Conservation (phyloP, 2,797 vertebrate genomes). For the Leucoraja ocellata region DNA sequence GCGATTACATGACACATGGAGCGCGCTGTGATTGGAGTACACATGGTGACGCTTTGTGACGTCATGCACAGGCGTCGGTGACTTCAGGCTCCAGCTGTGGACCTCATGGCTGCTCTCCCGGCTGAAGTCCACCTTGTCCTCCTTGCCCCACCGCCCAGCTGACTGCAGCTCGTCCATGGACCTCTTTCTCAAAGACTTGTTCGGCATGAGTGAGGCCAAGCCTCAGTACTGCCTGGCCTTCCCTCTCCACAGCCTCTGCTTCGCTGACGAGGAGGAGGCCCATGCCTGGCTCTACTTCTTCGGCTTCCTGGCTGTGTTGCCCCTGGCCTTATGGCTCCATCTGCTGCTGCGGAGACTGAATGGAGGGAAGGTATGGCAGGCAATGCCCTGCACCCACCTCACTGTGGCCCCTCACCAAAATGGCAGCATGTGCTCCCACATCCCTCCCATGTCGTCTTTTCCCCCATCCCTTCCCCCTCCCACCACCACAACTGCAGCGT, state of each 20-base stretch:
- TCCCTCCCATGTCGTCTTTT: too few species aligned
- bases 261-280: neutral
- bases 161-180: neutral
- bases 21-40: too few species aligned
- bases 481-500: too few species aligned
- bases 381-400: too few species aligned
- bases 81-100: too few species aligned
- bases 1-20: too few species aligned
- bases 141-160: too few species aligned
- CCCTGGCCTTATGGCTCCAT: constrained; percentile 10
- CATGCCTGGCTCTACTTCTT: neutral
- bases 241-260: neutral
- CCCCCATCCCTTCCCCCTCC: too few species aligned
- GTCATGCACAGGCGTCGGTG: neutral
- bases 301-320: neutral
- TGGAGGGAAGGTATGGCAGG: neutral
- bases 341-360: neutral
- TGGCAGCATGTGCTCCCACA: too few species aligned
- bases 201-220: neutral
- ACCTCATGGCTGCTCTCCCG: too few species aligned
- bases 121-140: too few species aligned
- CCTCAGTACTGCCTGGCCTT: neutral
- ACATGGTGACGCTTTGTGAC: neutral
- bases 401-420: too few species aligned
- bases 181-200: neutral